Evolutionary conservation across 1,140 invertebrate species (phyloP).

Genomic region (Oryctes rhinoceros): DNA sequence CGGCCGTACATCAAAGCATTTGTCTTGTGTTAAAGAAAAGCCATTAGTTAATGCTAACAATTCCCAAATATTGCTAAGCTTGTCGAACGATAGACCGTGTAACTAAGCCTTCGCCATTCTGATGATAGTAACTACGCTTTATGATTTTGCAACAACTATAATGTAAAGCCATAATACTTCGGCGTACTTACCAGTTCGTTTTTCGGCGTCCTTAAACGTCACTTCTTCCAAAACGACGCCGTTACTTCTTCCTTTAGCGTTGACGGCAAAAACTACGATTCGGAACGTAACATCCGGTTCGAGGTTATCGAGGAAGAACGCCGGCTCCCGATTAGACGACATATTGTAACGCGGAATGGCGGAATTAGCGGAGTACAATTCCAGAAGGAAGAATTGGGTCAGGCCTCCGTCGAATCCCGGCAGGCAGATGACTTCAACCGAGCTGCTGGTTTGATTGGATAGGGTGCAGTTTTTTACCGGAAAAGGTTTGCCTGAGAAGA

Average conservation of each 20-base stretch:
- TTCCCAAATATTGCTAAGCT: too few relatives aligned
- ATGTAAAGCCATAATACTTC: not conserved
- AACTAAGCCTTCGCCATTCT: too few relatives aligned
- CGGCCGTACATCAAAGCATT: too few relatives aligned
- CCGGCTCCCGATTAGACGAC: slow-evolving; percentile 69
- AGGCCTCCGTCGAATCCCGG: slow-evolving; percentile 86
- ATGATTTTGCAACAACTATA: too few relatives aligned
- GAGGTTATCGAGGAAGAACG: slow-evolving; percentile 75
- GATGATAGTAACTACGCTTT: too few relatives aligned
- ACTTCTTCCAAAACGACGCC: slow-evolving; percentile 76
- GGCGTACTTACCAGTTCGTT: slow-evolving; percentile 76
- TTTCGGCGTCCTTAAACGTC: slow-evolving; percentile 81
- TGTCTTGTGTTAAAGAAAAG: too few relatives aligned
- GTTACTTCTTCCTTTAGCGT: slow-evolving; percentile 79
- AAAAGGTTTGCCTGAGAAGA: slow-evolving; percentile 74
- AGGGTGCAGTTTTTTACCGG: slow-evolving; percentile 78
- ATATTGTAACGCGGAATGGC: slow-evolving; percentile 70
- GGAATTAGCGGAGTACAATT: slow-evolving; percentile 73
- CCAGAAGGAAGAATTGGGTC: slow-evolving; percentile 80
- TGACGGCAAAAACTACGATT: slow-evolving; percentile 78
- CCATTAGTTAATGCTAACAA: too few relatives aligned
- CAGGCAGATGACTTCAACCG: slow-evolving; percentile 77
- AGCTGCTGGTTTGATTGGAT: slow-evolving; percentile 77
- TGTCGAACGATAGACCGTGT: too few relatives aligned
- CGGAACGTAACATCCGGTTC: slow-evolving; percentile 79